Conservation (phyloP, 2,797 vertebrate species). For the Gymnodraco acuticeps region DNA sequence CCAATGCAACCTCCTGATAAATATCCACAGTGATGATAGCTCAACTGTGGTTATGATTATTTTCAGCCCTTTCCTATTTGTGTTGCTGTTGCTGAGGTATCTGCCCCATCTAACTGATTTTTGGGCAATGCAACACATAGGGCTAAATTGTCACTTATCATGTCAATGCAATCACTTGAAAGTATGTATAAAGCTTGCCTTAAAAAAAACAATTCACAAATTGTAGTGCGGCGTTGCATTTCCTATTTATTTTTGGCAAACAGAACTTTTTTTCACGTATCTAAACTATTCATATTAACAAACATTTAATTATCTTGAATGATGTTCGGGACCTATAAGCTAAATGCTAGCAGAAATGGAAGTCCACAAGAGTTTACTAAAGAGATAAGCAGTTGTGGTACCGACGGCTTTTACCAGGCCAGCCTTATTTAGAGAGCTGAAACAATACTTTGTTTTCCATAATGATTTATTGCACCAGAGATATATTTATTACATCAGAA, state of each 20-base stretch:
- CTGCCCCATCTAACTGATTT: too few relatives aligned
- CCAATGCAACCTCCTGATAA: not conserved
- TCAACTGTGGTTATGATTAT: too few relatives aligned
- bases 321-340: not conserved
- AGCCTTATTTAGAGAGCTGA: constrained; percentile 23
- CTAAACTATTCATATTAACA: too few relatives aligned
- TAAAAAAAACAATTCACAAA: too few relatives aligned
- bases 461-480: constrained; percentile 36
- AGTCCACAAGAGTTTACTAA: not conserved
- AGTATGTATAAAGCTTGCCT: not conserved
- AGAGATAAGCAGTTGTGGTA: constrained; percentile 7
- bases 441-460: constrained; percentile 37
- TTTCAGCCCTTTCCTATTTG: too few relatives aligned
- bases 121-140: too few relatives aligned
- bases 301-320: not conserved
- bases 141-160: not conserved
- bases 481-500: constrained; percentile 25
- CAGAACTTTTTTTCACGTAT: too few relatives aligned
- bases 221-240: too few relatives aligned
- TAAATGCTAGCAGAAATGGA: not conserved
- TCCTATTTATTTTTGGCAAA: too few relatives aligned
- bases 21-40: too few relatives aligned
- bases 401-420: constrained; percentile 17
- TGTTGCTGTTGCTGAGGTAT: too few relatives aligned
- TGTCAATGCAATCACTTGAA: not conserved